Conservation (phyloP, 2,113 vertebrate species). For the Takifugu bimaculatus region DNA sequence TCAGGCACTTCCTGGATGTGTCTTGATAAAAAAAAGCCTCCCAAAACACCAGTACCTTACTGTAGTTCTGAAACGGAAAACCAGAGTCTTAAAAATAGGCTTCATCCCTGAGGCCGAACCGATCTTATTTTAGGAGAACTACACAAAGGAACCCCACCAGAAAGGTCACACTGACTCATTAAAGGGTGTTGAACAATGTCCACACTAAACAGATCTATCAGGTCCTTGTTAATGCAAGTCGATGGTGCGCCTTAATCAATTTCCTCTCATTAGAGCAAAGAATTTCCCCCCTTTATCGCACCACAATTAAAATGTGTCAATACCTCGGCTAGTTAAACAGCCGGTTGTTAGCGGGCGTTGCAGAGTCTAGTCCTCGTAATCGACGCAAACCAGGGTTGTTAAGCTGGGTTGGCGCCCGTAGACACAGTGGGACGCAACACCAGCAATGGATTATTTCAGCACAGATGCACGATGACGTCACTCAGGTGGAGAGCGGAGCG, state of each 20-base stretch:
- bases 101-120: neutral
- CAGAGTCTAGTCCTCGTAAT: constrained; percentile 45
- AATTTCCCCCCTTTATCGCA: constrained; percentile 53
- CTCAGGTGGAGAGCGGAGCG: neutral
- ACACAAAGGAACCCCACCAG: constrained; percentile 24
- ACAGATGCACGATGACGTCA: too few relatives aligned
- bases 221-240: constrained; percentile 34
- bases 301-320: constrained; percentile 66
- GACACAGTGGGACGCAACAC: too few relatives aligned
- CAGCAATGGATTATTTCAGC: too few relatives aligned
- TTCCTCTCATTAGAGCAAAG: constrained; percentile 53
- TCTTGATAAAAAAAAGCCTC: constrained; percentile 14
- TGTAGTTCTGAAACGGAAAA: constrained; percentile 17
- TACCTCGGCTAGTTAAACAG: constrained; percentile 51
- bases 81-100: neutral
- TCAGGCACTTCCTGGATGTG: constrained; percentile 32
- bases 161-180: constrained; percentile 34
- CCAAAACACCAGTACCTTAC: neutral
- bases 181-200: constrained; percentile 25
- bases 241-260: constrained; percentile 48
- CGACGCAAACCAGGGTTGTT: constrained; percentile 42
- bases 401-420: too few relatives aligned
- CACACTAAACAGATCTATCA: constrained; percentile 43
- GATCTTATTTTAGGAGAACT: too few relatives aligned
- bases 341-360: constrained; percentile 33